A percentile compares a stretch with the other conserved stretches of the same genome.
Conservation (phyloP, 2,888 invertebrate species). For the Ectemnius cavifrons region DNA sequence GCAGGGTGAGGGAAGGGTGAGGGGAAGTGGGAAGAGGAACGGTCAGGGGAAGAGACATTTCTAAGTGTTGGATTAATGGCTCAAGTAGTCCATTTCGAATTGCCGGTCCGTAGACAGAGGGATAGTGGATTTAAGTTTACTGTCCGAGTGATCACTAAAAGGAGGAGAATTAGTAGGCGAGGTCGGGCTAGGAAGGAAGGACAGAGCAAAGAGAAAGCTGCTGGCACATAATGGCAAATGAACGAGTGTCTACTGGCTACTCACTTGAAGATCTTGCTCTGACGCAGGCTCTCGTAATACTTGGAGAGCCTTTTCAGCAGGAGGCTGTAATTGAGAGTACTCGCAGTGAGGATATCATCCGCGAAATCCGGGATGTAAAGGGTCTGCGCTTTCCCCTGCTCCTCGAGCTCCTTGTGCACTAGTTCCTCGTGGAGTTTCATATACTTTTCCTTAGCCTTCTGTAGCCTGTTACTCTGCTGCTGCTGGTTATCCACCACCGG, state of each 20-base stretch:
- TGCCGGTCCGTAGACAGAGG: no score
- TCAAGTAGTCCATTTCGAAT: no score
- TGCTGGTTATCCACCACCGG: conserved; percentile 18
- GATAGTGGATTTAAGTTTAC: no score
- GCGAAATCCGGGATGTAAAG: conserved; percentile 75
- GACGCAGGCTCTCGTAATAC: conserved; percentile 75
- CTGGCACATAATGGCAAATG: no score
- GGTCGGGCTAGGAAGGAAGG: no score
- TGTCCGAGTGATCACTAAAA: no score
- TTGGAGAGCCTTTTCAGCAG: conserved; percentile 77
- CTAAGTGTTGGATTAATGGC: no score
- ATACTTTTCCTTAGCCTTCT: conserved; percentile 68
- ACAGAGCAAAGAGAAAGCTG: no score
- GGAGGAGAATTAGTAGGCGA: no score
- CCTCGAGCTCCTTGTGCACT: conserved; percentile 54
- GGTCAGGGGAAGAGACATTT: no score
- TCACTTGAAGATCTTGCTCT: conserved; percentile 80
- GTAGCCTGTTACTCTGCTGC: conserved; percentile 51
- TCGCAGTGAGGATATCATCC: conserved; percentile 78
- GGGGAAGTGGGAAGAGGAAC: no score
- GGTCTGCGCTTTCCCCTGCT: conserved; percentile 68
- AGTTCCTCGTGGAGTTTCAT: conserved; percentile 68
- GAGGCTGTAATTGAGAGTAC: conserved; percentile 79
- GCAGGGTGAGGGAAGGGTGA: no score
- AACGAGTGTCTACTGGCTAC: conserved; percentile 60